Evolutionary conservation across 2,113 vertebrate genomes (phyloP).

Genomic region (Cichladusa arquata): DNA sequence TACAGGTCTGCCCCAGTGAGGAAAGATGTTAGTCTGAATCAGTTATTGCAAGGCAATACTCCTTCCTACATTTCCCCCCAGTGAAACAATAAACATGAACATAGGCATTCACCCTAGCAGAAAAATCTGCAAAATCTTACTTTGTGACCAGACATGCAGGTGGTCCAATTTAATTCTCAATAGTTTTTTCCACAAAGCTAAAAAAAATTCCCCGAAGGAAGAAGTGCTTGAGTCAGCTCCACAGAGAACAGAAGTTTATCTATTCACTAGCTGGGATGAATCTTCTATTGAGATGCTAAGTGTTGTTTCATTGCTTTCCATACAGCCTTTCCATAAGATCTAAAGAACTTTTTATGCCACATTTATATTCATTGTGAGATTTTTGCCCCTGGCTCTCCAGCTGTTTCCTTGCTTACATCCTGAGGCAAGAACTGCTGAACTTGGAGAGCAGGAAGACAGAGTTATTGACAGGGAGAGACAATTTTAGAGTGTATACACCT

Average conservation of each 20-base stretch:
- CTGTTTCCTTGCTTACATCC: constrained; percentile 27
- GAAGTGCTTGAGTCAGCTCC: constrained; percentile 57
- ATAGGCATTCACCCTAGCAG: not conserved
- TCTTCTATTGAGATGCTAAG: constrained; percentile 59
- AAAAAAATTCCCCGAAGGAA: not conserved
- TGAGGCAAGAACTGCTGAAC: constrained; percentile 34
- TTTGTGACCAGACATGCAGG: not conserved
- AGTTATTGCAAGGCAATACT: not conserved
- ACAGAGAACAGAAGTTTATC: constrained; percentile 35
- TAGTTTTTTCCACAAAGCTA: not conserved
- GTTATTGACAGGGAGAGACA: not conserved
- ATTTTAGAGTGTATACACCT: not conserved
- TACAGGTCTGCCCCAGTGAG: not conserved
- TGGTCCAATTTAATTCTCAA: not conserved
- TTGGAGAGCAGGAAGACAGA: not conserved
- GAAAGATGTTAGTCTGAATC: not conserved
- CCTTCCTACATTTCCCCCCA: not conserved
- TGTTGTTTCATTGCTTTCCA: constrained; percentile 20
- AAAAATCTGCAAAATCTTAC: not conserved
- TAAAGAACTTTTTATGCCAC: constrained; percentile 12
- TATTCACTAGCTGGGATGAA: constrained; percentile 27
- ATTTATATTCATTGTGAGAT: constrained; percentile 7
- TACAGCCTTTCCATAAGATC: not conserved
- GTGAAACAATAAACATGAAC: not conserved
- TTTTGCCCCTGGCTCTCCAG: constrained; percentile 36